Evolutionary conservation across 1,140 invertebrate species (phyloP), one percentile per base, ranked within the genome.

Genomic region (Dryas iulia): DNA sequence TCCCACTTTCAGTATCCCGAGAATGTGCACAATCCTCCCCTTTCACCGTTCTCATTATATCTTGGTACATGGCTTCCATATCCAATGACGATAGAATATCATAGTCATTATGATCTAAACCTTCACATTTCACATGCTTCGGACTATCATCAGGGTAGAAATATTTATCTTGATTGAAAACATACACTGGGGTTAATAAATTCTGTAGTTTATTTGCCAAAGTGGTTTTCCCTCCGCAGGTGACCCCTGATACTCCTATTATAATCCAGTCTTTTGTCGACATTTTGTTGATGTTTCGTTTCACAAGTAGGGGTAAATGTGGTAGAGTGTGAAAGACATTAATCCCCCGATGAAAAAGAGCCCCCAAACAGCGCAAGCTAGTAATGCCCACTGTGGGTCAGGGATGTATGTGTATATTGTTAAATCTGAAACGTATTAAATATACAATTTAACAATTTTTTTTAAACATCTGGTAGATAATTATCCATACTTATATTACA

Each of bases 191-290:
- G 2, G 92, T 87, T 6, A 95, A 82, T 1, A 72, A 72, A 47
- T 94, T 82, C 3, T 92, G 83, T 7, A 97, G 71, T 71, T 91
- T 89, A 23, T 92, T 93, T 0, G 95, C 93, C 14, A 97, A 73
- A 0, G 95, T 95, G 1, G 96, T 96, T 92, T 98, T 98, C 33
- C 97, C 96, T 56, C 96, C 95, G 73, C 95, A 96, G 0, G 96
- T 97, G 3, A 95, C 94, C 0, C 96, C 96, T 10, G 95, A 94
- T 71, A 97, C 93, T 21, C 95, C 96, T 62, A 97, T 92, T 10
- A 96, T 82, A 14, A 96, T 78, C 95, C 95, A 96, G 25, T 93
- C 86, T 33, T 87, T 85, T 2, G 18, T n/a, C 18, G 39, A 7
- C 25, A 60, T 57, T 35, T 61, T 66, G 26, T 47, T 59, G 30